Evolutionary conservation across 2,797 vertebrate genomes (phyloP), one percentile per base, ranked within the genome.

Genomic region (Lateolabrax maculatus): DNA sequence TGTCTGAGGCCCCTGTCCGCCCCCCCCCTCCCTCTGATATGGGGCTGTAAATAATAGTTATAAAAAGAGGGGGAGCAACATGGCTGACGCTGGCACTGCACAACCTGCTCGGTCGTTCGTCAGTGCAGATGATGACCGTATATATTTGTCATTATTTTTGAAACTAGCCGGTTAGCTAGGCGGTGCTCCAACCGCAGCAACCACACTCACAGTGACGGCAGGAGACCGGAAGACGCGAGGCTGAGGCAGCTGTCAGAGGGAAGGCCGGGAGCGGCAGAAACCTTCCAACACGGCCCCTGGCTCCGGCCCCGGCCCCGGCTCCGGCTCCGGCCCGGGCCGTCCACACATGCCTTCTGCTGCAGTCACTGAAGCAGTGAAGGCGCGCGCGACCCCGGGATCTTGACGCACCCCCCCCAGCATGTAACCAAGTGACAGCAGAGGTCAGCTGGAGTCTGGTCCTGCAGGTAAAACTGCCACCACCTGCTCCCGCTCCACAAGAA

Each of bases 11-110:
- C 61, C 60, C 31, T 31, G 0, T 8, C 52, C 72, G 64, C 68
- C 76, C 78, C 58, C 19, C 2, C 27, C 77, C 41, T 34, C 60
- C 61, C n/a, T n/a, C n/a, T 18, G 15, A 43, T 36, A 12, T 15
- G 43, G 29, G 58, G 55, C 62, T 57, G 57, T 49, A 39, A 52
- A 63, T 71, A 75, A 64, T n/a, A 64, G 63, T 68, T n/a, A 39
- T 71, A 69, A 37, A 48, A 49, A 65, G 34, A 53, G 73, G 48
- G 43, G 37, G 34, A 84, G 71, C 84, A 93, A 93, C 85, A 92
- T 93, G 90, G 92, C 92, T 90, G 89, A 88, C 89, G 65, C 58
- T 87, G 87, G 74, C 82, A 71, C 87, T 83, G 89, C 87, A 91
- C 79, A 87, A 87, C 34, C 80, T 79, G 36, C 67, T 43, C 18